Evolutionary conservation across 2,888 invertebrate genomes (phyloP).

Genomic region (Helleia helle): DNA sequence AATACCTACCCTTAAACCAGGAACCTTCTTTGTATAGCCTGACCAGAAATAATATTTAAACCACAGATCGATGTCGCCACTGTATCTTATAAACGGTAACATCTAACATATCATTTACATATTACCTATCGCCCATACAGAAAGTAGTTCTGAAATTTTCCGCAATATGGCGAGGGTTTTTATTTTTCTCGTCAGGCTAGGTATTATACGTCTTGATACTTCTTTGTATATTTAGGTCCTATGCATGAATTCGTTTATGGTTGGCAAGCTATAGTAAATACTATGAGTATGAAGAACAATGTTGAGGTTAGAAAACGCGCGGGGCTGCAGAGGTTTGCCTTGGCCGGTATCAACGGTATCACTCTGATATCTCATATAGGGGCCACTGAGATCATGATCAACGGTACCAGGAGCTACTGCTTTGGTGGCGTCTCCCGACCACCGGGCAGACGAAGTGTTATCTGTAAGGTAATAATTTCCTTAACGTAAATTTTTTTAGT

Average conservation of each 20-base stretch:
- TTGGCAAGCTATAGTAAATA: slow-evolving; percentile 67
- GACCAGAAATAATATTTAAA: no score
- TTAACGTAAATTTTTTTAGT: no score
- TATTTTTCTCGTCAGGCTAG: no score
- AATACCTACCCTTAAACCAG: no score
- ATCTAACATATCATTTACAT: no score
- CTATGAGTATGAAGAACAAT: slow-evolving; percentile 68
- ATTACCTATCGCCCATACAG: no score
- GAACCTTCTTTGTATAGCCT: no score
- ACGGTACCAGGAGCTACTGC: slow-evolving; percentile 58
- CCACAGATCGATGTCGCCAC: no score
- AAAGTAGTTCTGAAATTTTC: no score
- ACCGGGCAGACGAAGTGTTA: slow-evolving; percentile 54
- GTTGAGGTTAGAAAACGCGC: slow-evolving; percentile 65
- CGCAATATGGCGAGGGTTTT: no score
- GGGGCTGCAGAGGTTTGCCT: slow-evolving; percentile 58
- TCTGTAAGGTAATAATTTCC: slow-evolving; percentile 49
- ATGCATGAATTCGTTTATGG: slow-evolving; percentile 69
- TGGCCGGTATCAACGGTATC: slow-evolving; percentile 66
- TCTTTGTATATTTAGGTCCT: slow-evolving; percentile 47
- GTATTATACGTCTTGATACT: no score
- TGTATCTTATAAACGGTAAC: no score
- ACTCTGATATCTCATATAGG: slow-evolving; percentile 63
- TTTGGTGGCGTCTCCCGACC: slow-evolving; percentile 61
- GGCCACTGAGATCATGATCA: slow-evolving; percentile 65